Evolutionary conservation across 2,797 vertebrate species (phyloP), one percentile per base, ranked within the genome.

Genomic region (Onychomys arenicola): DNA sequence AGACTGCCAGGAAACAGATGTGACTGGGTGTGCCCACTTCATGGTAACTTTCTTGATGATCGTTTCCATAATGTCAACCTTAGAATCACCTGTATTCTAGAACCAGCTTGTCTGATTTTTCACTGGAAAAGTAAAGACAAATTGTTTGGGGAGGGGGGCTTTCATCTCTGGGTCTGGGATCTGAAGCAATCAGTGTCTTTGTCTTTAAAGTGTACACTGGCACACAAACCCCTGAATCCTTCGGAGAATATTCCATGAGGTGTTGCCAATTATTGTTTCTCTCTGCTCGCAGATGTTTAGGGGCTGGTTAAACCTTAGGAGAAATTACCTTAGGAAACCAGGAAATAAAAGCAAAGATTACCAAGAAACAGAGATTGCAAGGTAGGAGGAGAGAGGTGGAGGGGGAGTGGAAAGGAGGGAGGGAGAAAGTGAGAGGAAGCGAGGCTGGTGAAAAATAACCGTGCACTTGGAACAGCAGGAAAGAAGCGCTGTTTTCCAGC

Each of bases 371-470:
- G 94, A 96, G 95, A 67, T 87, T 97, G 91, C 89, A 84, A 91
- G 89, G 63, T 29, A 84, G 83, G 88, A 75, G 91, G 87, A 91
- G 78, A 63, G 94, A 96, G 96, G 69, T 84, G 97, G 92, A 89
- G 82, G 91, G 88, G 91, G 87, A 91, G 78, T 69, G 88, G 83
- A 49, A 94, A 77, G 40, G 89, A 93, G 61, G 90, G 84, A 67
- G 96, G 69, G 91, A 57, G 95, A 40, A 80, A 32, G 71, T 27
- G 46, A 65, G 19, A 69, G 69, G 91, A 27, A 73, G 52, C 67
- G 27, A 71, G 61, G 73, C 84, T 81, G 92, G 90, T 69, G 97
- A 91, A 97, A 97, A 98, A 95, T 90, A 98, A 97, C 92, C 27
- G 14, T 84, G 85, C 92, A 75, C 96, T 97, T 85, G 73, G 85